Evolutionary conservation across 2,888 invertebrate genomes (phyloP).

Genomic region (Cyclophora albipunctata): DNA sequence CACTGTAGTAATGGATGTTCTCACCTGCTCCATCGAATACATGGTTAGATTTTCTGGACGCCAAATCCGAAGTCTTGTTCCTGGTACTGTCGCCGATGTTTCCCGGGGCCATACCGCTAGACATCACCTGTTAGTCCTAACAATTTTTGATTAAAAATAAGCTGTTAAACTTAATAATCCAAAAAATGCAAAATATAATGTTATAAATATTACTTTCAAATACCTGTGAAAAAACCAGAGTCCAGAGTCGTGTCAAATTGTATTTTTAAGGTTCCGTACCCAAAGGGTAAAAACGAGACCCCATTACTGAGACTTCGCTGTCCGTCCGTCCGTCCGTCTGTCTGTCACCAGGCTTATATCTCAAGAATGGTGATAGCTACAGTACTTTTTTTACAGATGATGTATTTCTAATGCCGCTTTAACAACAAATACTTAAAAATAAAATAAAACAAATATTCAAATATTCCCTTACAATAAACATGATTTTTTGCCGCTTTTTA

Average conservation of each 20-base stretch:
- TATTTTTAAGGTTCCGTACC: too few species aligned
- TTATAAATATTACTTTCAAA: slow-evolving; percentile 26
- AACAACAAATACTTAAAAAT: too few species aligned
- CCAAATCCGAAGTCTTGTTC: slow-evolving; percentile 33
- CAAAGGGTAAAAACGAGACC: too few species aligned
- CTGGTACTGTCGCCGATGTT: slow-evolving; percentile 58
- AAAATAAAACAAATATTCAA: too few species aligned
- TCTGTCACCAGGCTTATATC: too few species aligned
- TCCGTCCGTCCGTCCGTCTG: too few species aligned
- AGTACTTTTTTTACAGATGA: too few species aligned
- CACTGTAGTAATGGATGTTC: slow-evolving; percentile 58
- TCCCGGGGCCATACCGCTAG: slow-evolving; percentile 46
- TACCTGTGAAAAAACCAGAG: slow-evolving; percentile 19
- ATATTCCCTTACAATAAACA: too few species aligned
- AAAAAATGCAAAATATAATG: slow-evolving; percentile 27
- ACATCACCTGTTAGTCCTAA: slow-evolving; percentile 36
- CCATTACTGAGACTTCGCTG: too few species aligned
- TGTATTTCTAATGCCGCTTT: too few species aligned
- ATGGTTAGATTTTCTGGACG: slow-evolving; percentile 43
- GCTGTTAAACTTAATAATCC: slow-evolving; percentile 16
- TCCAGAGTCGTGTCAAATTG: slow-evolving; percentile 9
- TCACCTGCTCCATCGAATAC: slow-evolving; percentile 66
- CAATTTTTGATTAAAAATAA: slow-evolving; percentile 6
- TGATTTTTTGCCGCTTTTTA: too few species aligned
- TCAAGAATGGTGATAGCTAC: too few species aligned